Percentiles rank a stretch among this genome's conserved stretches.
These are phyloP conservation scores for Cryptosula pallasiana DNA, from an alignment of 2,888 invertebrate genomes.

Conservation along the genomic window DNA sequence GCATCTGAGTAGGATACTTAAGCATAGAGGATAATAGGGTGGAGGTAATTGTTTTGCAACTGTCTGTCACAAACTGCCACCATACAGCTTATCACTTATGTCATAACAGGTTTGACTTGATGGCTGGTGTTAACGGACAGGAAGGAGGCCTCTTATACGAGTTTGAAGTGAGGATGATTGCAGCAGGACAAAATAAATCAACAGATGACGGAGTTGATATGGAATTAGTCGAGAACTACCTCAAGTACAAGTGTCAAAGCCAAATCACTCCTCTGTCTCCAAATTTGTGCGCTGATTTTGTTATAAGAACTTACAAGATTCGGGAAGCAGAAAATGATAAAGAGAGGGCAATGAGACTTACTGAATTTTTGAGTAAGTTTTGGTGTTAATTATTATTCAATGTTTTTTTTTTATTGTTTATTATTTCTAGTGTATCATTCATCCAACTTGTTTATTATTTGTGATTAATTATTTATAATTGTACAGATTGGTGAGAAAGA, in stretches of 20 bases:
- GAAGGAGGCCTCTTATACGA: not conserved
- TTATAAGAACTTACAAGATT: not conserved
- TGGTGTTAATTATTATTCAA: too few species aligned
- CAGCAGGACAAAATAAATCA: not conserved
- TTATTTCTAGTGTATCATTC: too few species aligned
- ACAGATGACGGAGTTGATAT: not conserved
- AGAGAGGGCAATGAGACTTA: not conserved
- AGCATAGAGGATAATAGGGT: too few species aligned
- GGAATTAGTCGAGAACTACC: not conserved
- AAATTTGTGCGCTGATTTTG: not conserved
- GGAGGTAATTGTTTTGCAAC: too few species aligned
- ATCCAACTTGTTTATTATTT: too few species aligned
- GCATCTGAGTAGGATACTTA: too few species aligned
- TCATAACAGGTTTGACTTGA: constrained; percentile 18
- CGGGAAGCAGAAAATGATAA: not conserved
- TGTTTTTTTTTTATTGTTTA: too few species aligned
- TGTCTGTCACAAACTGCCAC: too few species aligned
- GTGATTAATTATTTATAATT: too few species aligned
- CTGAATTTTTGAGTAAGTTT: constrained; percentile 5
- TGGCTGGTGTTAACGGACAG: constrained; percentile 9
- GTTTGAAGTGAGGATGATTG: not conserved
- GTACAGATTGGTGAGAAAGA: too few species aligned
- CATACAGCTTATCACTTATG: too few species aligned
- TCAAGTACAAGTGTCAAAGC: not conserved
- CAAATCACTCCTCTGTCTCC: constrained; percentile 12